Conservation (phyloP, 2,113 vertebrate genomes). For the Larimichthys polyactis region DNA sequence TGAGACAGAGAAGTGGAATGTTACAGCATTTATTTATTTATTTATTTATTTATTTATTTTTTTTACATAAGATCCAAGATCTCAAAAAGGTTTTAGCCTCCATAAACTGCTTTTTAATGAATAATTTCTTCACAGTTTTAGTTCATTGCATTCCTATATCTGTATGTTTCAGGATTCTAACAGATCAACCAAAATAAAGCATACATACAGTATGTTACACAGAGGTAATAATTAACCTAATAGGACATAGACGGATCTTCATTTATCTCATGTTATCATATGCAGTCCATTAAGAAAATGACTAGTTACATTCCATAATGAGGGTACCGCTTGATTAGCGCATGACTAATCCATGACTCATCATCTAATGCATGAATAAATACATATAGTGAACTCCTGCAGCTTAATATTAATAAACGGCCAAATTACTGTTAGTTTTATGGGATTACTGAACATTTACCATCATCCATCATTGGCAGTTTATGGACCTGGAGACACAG, state of each 20-base stretch:
- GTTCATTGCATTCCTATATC: background rate
- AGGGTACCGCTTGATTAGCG: background rate
- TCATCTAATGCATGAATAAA: slow-evolving; percentile 2
- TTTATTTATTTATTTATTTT: background rate
- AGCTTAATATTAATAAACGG: background rate
- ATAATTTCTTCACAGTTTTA: background rate
- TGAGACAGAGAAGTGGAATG: background rate
- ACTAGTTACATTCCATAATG: background rate
- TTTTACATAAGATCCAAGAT: background rate
- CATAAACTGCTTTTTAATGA: background rate
- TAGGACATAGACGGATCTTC: too few relatives aligned
- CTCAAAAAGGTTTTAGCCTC: background rate
- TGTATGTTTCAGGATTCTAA: background rate
- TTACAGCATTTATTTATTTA: background rate
- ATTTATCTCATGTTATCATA: background rate
- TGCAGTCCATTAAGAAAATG: background rate
- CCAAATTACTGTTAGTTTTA: background rate
- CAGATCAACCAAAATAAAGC: background rate
- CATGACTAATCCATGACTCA: slow-evolving; percentile 41
- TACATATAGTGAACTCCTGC: background rate
- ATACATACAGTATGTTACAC: background rate
- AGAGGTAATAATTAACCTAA: background rate
- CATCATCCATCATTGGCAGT: slow-evolving; percentile 20
- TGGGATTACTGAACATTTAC: slow-evolving; percentile 6
- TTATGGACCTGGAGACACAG: slow-evolving; percentile 11